Percentiles rank a stretch among this genome's conserved stretches.
Conservation (phyloP, 2,797 vertebrate genomes). For the Myotis planiceps region DNA sequence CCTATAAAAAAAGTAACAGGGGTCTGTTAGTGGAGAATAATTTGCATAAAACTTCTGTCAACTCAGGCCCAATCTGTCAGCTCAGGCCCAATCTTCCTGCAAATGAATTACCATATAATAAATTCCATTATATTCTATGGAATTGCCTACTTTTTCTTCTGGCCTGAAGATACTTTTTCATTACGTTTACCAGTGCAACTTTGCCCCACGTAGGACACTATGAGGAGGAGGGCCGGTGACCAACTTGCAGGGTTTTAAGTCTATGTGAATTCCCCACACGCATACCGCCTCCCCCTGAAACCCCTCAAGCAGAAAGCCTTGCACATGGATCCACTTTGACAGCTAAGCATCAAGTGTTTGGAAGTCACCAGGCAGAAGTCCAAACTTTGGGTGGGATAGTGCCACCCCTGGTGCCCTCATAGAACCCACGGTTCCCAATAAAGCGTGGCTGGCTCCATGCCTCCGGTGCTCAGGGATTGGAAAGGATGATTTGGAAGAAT, state of each 20-base stretch:
- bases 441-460: background rate
- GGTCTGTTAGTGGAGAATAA: background rate
- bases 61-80: background rate
- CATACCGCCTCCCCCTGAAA: fast-evolving
- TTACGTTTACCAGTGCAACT: background rate
- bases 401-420: background rate
- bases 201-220: background rate
- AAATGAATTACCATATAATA: background rate
- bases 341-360: background rate
- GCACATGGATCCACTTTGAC: background rate
- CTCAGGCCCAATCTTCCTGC: background rate
- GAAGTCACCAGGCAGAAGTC: background rate
- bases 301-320: background rate
- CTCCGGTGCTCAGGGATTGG: background rate
- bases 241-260: background rate
- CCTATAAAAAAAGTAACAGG: background rate
- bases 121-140: background rate
- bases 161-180: background rate
- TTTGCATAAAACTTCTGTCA: background rate
- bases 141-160: background rate
- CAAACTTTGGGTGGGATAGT: background rate
- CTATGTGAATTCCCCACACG: background rate
- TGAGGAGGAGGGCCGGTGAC: background rate
- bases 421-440: background rate
- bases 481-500: background rate